Conservation (phyloP, 1,140 invertebrate genomes). For the Drosophila lowei region DNA sequence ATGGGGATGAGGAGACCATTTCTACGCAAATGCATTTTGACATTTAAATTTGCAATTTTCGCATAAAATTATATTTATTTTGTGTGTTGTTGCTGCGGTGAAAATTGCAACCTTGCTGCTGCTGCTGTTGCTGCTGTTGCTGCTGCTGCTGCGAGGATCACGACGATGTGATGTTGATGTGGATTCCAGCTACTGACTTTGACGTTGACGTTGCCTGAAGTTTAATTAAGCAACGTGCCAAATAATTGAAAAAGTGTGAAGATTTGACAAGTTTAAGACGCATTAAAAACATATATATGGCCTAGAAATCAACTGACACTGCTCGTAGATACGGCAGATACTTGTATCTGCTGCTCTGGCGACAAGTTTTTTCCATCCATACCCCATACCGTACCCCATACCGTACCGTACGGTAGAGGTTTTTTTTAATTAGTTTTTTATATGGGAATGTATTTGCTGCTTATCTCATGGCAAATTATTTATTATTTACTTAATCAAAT, state of each 20-base stretch:
- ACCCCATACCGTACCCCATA: neutral
- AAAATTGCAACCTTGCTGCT: conserved; percentile 68
- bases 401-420: too few species aligned
- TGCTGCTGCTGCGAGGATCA: conserved; percentile 5
- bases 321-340: too few species aligned
- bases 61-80: conserved; percentile 79
- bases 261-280: conserved; percentile 82
- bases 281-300: conserved; percentile 64
- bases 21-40: conserved; percentile 78
- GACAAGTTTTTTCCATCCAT: conserved; percentile 38
- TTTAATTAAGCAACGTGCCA: conserved; percentile 81
- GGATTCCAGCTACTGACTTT: conserved; percentile 63
- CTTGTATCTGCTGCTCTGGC: conserved; percentile 15
- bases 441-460: conserved; percentile 31
- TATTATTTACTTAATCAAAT: conserved; percentile 69
- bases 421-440: conserved; percentile 44
- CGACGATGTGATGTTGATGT: conserved; percentile 40
- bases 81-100: conserved; percentile 30
- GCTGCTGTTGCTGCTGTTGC: conserved; percentile 22
- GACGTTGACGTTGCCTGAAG: conserved; percentile 77
- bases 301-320: conserved; percentile 59
- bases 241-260: conserved; percentile 82
- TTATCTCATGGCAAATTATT: conserved; percentile 45
- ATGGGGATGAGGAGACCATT: conserved; percentile 22
- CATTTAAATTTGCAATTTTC: conserved; percentile 81